These are phyloP conservation scores for Picathartes gymnocephalus DNA, from an alignment of 2,113 vertebrate species.

Conservation along the genomic window DNA sequence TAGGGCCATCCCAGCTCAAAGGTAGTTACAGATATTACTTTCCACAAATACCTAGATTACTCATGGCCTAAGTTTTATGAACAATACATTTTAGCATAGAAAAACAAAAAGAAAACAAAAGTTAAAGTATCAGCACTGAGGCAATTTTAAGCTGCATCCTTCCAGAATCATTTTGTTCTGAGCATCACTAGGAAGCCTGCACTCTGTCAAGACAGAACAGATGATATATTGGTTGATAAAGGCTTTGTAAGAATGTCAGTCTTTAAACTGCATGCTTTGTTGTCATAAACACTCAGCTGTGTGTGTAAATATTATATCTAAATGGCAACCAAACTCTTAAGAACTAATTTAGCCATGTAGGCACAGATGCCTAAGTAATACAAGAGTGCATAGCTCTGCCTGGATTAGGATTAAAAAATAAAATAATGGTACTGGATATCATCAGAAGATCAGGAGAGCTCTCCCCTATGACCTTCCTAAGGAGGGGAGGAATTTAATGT, in stretches of 20 bases:
- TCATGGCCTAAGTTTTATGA: background rate
- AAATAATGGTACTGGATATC: background rate
- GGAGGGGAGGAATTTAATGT: conserved; percentile 6
- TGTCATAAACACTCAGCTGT: background rate
- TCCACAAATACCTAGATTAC: background rate
- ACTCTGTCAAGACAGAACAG: background rate
- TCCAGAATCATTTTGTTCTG: background rate
- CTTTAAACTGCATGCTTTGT: background rate
- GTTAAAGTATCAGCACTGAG: background rate
- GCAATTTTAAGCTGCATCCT: background rate
- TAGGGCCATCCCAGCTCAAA: background rate
- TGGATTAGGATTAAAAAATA: background rate
- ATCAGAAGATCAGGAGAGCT: background rate
- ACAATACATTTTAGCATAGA: background rate
- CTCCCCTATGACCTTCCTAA: conserved; percentile 5
- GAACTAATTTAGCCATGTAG: background rate
- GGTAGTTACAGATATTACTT: background rate
- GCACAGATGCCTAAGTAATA: background rate
- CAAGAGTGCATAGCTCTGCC: background rate
- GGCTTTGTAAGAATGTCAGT: background rate
- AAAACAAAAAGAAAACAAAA: background rate
- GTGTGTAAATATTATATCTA: background rate
- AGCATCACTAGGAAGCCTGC: background rate
- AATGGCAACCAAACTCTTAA: conserved; percentile 4
- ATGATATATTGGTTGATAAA: background rate